Base-by-base conservation (phyloP, 2,797 vertebrate genomes). In the Pseudochromis fuscus region DNA sequence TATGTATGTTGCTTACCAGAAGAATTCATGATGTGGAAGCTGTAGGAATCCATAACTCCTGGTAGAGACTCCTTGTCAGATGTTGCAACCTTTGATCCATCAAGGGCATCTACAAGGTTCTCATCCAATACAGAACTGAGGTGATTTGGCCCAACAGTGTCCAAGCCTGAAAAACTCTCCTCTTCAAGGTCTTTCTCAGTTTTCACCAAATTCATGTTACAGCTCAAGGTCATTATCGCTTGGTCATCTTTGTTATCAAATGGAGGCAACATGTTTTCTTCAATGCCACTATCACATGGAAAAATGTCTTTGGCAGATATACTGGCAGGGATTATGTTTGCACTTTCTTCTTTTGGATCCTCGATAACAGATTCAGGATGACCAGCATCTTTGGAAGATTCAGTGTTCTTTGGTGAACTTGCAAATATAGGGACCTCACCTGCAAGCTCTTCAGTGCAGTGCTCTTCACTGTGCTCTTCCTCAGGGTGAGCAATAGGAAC, bases 1-100 rank as follows among this genome's bases (percentile, higher is more conserved):
- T 0, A 27, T n/a, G 68, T 11, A 2, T 40, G 1, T 16, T 67
- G 50, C 88, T 89, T 69, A 91, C 91, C 84, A 49, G 68, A 59
- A 27, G 58, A n/a, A 35, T 8, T 28, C 11, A 38, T 4, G 31
- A 50, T 3, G 31, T 67, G 40, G 61, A 18, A 7, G 38, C 49
- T 51, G 18, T 1, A 21, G 23, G 40, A 21, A 12, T 45, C 5
- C 42, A 11, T 10, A 9, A 65, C 72, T 70, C 44, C 65, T 60
- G 24, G 7, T 24, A 44, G 50, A 60, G 52, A 50, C 45, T 66
- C 64, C 6, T 45, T 44, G 31, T 64, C 65, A 48, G 65, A 15
- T 0, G 7, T 27, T 55, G 18, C 0, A 18, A 25, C 38, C 23
- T 78, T 53, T 1, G 50, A 73, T 6, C 81, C 35, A 13, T 61